These are phyloP conservation scores for Melanargia galathea DNA, from an alignment of 2,888 invertebrate genomes.

Conservation along the genomic window DNA sequence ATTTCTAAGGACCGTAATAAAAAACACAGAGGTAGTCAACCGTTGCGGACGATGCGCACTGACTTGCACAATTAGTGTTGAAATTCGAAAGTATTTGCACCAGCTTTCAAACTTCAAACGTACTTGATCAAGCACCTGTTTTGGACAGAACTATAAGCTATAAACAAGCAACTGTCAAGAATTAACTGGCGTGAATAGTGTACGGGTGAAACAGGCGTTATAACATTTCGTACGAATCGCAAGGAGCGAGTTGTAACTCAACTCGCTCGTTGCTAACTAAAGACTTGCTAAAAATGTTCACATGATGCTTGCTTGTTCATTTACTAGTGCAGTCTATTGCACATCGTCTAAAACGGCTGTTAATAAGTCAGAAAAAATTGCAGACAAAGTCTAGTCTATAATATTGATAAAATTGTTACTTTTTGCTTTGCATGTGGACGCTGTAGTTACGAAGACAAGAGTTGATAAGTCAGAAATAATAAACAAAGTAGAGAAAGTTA, in stretches of 20 bases:
- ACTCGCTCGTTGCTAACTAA: no score
- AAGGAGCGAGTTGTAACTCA: no score
- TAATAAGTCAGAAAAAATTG: neutral
- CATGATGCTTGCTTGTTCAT: neutral
- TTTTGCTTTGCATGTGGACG: neutral
- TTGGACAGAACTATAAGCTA: no score
- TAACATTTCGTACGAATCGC: no score
- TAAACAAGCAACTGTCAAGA: no score
- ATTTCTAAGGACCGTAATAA: constrained; percentile 4
- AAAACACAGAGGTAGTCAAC: constrained; percentile 2
- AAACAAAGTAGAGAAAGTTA: neutral
- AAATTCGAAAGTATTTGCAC: neutral
- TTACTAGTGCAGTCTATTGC: neutral
- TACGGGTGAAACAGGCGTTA: no score
- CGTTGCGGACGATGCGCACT: neutral
- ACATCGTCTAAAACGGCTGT: neutral
- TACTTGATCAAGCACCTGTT: no score
- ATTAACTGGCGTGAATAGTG: no score
- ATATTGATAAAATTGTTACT: neutral
- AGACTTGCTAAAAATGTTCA: neutral
- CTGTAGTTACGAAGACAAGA: neutral
- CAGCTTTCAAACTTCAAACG: neutral
- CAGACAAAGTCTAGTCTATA: neutral
- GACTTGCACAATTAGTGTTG: neutral
- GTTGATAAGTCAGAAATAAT: neutral